Evolutionary conservation across 2,888 invertebrate genomes (phyloP).

Genomic region (Lingula anatina): DNA sequence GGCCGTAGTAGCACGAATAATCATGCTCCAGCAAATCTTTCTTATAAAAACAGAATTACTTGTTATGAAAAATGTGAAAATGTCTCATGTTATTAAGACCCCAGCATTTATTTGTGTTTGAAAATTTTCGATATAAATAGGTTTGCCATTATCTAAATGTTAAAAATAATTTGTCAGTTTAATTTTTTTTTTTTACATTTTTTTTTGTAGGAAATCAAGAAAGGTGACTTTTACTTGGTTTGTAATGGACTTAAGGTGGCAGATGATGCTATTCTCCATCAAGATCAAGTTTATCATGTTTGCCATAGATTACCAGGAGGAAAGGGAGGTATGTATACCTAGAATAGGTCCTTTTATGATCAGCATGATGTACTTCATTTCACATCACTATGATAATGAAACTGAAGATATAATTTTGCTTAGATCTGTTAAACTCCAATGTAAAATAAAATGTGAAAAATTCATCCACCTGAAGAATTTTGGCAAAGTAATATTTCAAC

Average conservation of each 20-base stretch:
- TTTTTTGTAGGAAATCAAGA: constrained; percentile 15
- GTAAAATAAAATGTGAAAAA: too few relatives aligned
- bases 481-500: too few relatives aligned
- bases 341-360: too few relatives aligned
- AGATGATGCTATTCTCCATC: constrained; percentile 45
- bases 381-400: too few relatives aligned
- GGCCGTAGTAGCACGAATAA: too few relatives aligned
- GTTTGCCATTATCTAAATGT: constrained; percentile 1
- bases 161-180: neutral
- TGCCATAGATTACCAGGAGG: constrained; percentile 64
- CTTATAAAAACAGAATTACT: too few relatives aligned
- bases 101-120: neutral
- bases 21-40: too few relatives aligned
- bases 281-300: constrained; percentile 56
- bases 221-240: constrained; percentile 57
- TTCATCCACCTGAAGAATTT: too few relatives aligned
- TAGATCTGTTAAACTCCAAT: too few relatives aligned
- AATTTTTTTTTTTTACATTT: neutral
- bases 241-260: constrained; percentile 58
- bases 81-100: constrained; percentile 16
- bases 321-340: constrained; percentile 78
- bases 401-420: too few relatives aligned
- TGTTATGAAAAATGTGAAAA: too few relatives aligned
- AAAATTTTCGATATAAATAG: constrained; percentile 6
- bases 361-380: too few relatives aligned